Evolutionary conservation across 2,888 invertebrate genomes (phyloP), one percentile per base, ranked within the genome.

Genomic region (Dicyrtomina minuta): DNA sequence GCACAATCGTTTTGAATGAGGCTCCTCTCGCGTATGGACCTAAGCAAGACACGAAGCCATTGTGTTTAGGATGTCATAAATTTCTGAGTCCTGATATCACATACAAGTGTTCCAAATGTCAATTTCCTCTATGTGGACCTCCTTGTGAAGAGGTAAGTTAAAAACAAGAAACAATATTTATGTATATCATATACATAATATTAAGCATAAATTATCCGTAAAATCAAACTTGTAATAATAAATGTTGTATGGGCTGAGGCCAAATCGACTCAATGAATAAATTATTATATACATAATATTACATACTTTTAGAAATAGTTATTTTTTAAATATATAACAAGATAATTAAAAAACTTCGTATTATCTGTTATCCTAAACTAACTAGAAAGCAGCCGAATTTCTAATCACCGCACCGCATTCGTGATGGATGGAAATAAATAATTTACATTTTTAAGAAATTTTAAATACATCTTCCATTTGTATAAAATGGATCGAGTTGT

Each of bases 101-200:
- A 4, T 78, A 76, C 62, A 62, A 65, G 10, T 79, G 79, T 56
- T 73, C 76, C n/a, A 70, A 74, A 13, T 79, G 79, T 43, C 49
- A 60, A 27, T 75, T 75, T 59, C 79, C 79, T 1, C 59, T 79
- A 55, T 79, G 79, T 43, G 60, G 55, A 17, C 70, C 66, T 13
- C 66, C 66, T 41, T 79, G 79, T 68, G 78, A 77, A 64, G 68
- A 74, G 75, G 78, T 78, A 55, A 33, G 59, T n/a, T 55, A 51
- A 13, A n/a, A 41, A 41, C 55, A 55, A 10, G 12, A 15, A n/a
- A 22, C 6, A 6, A 27, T 65, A n/a, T 33, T 17, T 39, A 15
- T 59, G 17, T 41, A 41, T 13, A 41, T n/a, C 8, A 8, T 51
- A 51, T 13, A 51, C 51, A 51, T 17, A 12, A 20, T 62, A 20